phyloP scores from a whole-genome alignment of 2,113 vertebrate species.

The Lasiurus borealis region DNA sequence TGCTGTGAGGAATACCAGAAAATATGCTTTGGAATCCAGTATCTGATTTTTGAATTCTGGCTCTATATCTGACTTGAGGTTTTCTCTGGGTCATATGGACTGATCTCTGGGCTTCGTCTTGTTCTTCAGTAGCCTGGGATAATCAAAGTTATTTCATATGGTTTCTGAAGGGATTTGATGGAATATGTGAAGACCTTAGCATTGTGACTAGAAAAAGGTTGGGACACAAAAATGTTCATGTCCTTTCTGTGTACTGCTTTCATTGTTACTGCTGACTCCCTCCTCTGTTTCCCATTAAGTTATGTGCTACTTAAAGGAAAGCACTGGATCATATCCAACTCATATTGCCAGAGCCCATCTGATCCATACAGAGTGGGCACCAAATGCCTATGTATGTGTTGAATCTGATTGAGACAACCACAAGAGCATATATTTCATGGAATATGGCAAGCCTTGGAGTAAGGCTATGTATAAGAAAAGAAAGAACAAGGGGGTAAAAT shows the following conservation, averaged over 20 bases:
- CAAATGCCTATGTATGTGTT: neutral
- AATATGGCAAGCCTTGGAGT: neutral
- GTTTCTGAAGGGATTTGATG: neutral
- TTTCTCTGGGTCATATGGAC: neutral
- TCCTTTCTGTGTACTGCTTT: neutral
- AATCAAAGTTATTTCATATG: neutral
- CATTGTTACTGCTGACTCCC: neutral
- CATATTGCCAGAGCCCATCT: neutral
- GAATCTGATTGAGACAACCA: constrained; percentile 8
- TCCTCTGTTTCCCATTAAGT: neutral
- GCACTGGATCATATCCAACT: neutral
- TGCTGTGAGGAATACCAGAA: neutral
- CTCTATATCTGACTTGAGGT: neutral
- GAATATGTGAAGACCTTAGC: neutral
- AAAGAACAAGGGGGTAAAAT: constrained; percentile 44
- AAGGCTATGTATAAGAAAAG: constrained; percentile 18
- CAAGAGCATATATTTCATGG: neutral
- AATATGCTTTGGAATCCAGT: neutral
- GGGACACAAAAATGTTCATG: neutral
- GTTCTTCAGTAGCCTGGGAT: neutral
- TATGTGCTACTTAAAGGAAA: constrained; percentile 21
- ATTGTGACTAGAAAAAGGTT: neutral
- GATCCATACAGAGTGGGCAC: neutral
- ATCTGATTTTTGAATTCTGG: neutral
- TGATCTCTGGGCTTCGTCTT: neutral